Evolutionary conservation across 2,888 invertebrate species (phyloP).

Genomic region (Morpho helenor): DNA sequence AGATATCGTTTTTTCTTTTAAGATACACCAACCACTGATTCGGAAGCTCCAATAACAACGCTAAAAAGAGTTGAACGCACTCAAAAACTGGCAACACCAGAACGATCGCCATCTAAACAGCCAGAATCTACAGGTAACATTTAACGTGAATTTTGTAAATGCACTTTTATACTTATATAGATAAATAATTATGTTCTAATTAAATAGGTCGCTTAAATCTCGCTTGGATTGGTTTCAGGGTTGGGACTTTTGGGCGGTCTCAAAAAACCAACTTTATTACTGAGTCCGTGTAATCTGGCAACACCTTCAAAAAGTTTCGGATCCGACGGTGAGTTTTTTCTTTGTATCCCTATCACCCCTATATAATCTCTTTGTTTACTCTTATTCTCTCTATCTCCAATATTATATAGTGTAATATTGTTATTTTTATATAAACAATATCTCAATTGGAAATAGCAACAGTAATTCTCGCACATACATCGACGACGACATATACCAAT

Average conservation of each 20-base stretch:
- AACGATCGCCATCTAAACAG: conserved; percentile 57
- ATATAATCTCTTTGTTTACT: no score
- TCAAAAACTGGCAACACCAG: conserved; percentile 59
- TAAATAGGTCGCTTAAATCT: no score
- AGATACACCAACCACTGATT: conserved; percentile 66
- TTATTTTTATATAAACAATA: no score
- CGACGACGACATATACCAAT: no score
- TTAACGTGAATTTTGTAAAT: not conserved
- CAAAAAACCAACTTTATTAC: conserved; percentile 59
- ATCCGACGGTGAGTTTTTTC: conserved; percentile 53
- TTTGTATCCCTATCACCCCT: no score
- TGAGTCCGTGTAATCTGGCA: conserved; percentile 51
- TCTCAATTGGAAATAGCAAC: no score
- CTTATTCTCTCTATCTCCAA: no score
- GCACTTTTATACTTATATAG: no score
- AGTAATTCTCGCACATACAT: no score
- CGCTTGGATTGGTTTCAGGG: conserved; percentile 36
- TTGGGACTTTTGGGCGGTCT: conserved; percentile 60
- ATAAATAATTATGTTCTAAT: no score
- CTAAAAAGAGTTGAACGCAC: conserved; percentile 51
- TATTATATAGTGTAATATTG: no score
- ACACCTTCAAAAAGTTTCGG: conserved; percentile 66
- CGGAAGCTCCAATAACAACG: conserved; percentile 48
- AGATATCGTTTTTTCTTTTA: conserved; percentile 7
- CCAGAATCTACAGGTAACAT: conserved; percentile 33